These are phyloP conservation scores for Leistus spinibarbis DNA, from an alignment of 2,888 invertebrate genomes.

Conservation along the genomic window DNA sequence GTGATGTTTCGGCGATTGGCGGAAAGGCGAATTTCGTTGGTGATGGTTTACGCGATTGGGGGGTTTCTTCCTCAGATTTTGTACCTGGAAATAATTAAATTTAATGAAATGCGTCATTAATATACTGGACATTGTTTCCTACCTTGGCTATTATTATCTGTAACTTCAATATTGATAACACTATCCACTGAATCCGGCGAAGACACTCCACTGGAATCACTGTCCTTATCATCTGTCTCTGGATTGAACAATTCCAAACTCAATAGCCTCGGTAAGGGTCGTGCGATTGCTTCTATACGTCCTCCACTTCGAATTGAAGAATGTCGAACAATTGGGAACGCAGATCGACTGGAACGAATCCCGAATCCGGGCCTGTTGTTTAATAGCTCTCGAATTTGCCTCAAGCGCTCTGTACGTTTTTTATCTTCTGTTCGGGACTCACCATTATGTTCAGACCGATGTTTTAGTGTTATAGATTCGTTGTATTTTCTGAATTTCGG, in stretches of 20 bases:
- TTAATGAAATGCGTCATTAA: not conserved
- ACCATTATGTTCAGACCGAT: conserved; percentile 53
- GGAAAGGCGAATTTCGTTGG: conserved; percentile 33
- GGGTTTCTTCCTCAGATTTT: conserved; percentile 21
- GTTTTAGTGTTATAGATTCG: not conserved
- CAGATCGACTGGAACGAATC: conserved; percentile 60
- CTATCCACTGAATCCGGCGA: conserved; percentile 88
- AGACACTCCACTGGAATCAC: conserved; percentile 85
- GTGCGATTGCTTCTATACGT: conserved; percentile 67
- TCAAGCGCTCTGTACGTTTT: conserved; percentile 67
- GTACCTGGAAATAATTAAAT: conserved; percentile 11
- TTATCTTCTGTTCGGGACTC: conserved; percentile 61
- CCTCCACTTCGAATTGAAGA: conserved; percentile 62
- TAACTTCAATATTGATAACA: conserved; percentile 71
- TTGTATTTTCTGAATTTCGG: conserved; percentile 51
- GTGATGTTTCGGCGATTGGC: conserved; percentile 1
- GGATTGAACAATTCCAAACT: conserved; percentile 87
- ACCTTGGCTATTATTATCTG: conserved; percentile 31
- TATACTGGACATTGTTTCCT: not conserved
- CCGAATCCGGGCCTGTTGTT: conserved; percentile 72
- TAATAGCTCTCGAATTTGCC: conserved; percentile 73
- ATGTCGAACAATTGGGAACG: conserved; percentile 75
- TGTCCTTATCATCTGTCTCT: conserved; percentile 88
- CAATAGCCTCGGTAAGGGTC: conserved; percentile 75
- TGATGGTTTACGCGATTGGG: conserved; percentile 8